phyloP scores from a whole-genome alignment of 2,797 vertebrate genomes.

The Leuciscus waleckii region DNA sequence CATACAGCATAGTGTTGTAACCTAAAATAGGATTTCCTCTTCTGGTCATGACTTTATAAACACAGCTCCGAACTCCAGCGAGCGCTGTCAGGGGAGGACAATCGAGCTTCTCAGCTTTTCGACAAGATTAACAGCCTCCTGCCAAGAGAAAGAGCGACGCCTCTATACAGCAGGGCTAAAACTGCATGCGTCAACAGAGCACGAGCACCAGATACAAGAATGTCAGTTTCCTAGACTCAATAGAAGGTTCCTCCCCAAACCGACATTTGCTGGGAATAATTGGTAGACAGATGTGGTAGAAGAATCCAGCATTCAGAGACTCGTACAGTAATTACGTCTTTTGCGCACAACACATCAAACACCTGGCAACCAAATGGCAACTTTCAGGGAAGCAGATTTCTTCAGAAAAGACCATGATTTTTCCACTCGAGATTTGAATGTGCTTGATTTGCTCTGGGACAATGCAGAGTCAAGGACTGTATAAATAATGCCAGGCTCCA shows the following conservation, averaged over 20 bases:
- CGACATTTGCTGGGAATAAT: slow-evolving; percentile 74
- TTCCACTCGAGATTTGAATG: slow-evolving; percentile 29
- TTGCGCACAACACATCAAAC: slow-evolving; percentile 64
- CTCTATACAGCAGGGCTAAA: slow-evolving; percentile 60
- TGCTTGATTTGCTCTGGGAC: slow-evolving; percentile 19
- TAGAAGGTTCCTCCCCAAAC: slow-evolving; percentile 62
- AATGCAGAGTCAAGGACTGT: slow-evolving; percentile 20
- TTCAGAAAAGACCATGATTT: slow-evolving; percentile 43
- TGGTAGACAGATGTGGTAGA: slow-evolving; percentile 66
- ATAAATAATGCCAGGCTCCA: slow-evolving; percentile 13
- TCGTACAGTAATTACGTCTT: slow-evolving; percentile 66
- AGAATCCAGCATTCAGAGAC: slow-evolving; percentile 68
- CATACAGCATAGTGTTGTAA: not conserved
- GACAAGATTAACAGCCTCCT: slow-evolving; percentile 65
- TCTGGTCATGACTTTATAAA: slow-evolving; percentile 51
- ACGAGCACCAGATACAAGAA: slow-evolving; percentile 64
- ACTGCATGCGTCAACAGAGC: slow-evolving; percentile 52
- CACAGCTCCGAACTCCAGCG: slow-evolving; percentile 55
- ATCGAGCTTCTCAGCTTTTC: slow-evolving; percentile 56
- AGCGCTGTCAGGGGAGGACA: slow-evolving; percentile 59
- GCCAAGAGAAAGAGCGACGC: slow-evolving; percentile 62
- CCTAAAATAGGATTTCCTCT: slow-evolving; percentile 53
- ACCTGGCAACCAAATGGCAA: slow-evolving; percentile 63
- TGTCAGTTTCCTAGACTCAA: slow-evolving; percentile 64
- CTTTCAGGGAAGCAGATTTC: slow-evolving; percentile 46